Conservation (phyloP, 2,797 vertebrate genomes). For the Acanthis flammea region DNA sequence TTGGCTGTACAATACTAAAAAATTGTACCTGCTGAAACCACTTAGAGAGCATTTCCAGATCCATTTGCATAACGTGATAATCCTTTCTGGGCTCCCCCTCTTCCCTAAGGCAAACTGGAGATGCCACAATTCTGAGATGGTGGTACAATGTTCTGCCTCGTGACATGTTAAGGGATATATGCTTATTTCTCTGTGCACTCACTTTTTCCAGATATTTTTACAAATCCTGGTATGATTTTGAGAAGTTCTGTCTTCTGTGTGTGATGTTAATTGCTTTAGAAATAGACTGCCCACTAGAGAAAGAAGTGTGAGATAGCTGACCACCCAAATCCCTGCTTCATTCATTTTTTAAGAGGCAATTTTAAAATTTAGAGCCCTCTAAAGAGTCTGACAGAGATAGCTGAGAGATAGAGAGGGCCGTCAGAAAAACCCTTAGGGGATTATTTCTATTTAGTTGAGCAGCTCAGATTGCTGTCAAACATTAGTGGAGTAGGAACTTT, state of each 20-base stretch:
- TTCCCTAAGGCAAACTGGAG: background rate
- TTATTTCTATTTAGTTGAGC: background rate
- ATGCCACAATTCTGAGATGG: background rate
- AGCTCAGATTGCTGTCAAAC: constrained; percentile 11
- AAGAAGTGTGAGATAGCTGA: background rate
- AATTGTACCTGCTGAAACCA: background rate
- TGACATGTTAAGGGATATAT: background rate
- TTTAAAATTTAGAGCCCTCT: background rate
- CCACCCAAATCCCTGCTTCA: background rate
- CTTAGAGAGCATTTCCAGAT: background rate
- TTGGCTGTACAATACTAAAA: background rate
- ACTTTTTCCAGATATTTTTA: background rate
- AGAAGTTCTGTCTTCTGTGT: background rate
- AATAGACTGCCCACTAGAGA: background rate
- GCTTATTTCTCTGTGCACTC: background rate
- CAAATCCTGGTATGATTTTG: background rate
- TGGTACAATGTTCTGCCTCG: background rate
- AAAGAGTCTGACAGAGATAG: background rate
- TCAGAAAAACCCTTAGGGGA: background rate
- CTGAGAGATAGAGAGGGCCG: background rate
- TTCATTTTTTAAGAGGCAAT: background rate
- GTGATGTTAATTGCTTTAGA: constrained; percentile 8
- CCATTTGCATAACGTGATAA: background rate
- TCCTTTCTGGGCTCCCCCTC: background rate
- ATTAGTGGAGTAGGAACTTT: background rate